phyloP scores from a whole-genome alignment of 2,888 invertebrate genomes.

The Cephus rjabovi region DNA sequence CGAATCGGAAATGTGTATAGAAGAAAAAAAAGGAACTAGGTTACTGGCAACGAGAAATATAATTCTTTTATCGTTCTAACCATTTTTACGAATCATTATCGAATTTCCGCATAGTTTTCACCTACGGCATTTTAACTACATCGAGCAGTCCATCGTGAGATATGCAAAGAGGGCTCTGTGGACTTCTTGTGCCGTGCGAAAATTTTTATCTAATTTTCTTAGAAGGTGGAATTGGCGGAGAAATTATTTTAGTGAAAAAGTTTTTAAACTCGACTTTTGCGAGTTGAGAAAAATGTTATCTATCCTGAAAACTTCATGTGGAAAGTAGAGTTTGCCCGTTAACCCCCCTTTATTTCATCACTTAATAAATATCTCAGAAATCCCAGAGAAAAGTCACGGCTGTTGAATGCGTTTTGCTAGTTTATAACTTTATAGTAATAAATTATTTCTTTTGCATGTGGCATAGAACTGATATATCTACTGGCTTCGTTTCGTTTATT shows the following conservation, averaged over 20 bases:
- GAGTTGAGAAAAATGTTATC: neutral
- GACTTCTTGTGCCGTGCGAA: neutral
- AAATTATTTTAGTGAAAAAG: neutral
- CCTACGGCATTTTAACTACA: neutral
- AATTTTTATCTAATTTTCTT: neutral
- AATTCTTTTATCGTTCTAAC: conserved; percentile 3
- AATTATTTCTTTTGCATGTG: neutral
- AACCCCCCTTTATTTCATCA: neutral
- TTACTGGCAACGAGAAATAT: conserved; percentile 2
- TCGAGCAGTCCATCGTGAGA: neutral
- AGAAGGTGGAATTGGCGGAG: neutral
- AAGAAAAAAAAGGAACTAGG: conserved; percentile 10
- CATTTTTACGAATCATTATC: conserved; percentile 1
- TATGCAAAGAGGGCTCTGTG: neutral
- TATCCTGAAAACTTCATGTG: neutral
- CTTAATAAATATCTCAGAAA: neutral
- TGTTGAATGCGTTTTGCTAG: neutral
- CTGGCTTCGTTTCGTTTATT: neutral
- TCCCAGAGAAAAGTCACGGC: neutral
- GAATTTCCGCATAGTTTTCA: neutral
- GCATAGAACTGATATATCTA: neutral
- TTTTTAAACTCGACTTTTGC: neutral
- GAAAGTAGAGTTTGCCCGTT: neutral
- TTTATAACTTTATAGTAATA: neutral
- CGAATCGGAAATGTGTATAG: conserved; percentile 9